phyloP scores from a whole-genome alignment of 2,113 vertebrate genomes.

The Monarcha castaneiventris region DNA sequence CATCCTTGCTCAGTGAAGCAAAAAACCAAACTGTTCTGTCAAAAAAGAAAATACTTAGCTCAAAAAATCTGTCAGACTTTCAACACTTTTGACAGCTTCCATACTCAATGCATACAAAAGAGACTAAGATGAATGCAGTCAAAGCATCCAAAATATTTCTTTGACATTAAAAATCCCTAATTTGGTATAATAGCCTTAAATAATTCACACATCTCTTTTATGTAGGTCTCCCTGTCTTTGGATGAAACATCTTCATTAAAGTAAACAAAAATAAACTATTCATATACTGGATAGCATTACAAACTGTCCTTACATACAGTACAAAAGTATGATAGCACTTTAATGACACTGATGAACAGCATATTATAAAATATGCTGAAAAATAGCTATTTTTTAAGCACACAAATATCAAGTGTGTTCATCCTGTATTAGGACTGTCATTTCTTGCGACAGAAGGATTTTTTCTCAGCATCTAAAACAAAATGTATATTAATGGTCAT shows the following conservation, averaged over 20 bases:
- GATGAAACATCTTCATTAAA: neutral
- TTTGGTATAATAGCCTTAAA: constrained; percentile 20
- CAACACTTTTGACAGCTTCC: constrained; percentile 66
- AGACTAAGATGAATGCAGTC: constrained; percentile 37
- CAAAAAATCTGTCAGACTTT: constrained; percentile 72
- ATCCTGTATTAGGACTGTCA: neutral
- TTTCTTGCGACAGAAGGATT: neutral
- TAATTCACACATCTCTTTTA: neutral
- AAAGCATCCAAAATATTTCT: neutral
- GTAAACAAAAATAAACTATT: neutral
- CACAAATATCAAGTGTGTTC: neutral
- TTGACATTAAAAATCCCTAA: constrained; percentile 18
- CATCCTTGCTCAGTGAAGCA: constrained; percentile 69
- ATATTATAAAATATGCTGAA: neutral
- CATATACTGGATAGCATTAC: neutral
- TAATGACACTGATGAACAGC: neutral
- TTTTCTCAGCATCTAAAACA: neutral
- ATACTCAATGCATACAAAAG: constrained; percentile 60
- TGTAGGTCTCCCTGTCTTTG: neutral
- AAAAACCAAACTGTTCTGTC: constrained; percentile 68
- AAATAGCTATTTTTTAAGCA: neutral
- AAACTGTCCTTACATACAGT: neutral
- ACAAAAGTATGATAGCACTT: neutral
- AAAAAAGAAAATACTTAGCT: constrained; percentile 69
- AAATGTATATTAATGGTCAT: neutral